A percentile compares a stretch with the other conserved stretches of the same genome.
These are phyloP conservation scores for Pagrus major DNA, from an alignment of 2,113 vertebrate species.

Conservation along the genomic window DNA sequence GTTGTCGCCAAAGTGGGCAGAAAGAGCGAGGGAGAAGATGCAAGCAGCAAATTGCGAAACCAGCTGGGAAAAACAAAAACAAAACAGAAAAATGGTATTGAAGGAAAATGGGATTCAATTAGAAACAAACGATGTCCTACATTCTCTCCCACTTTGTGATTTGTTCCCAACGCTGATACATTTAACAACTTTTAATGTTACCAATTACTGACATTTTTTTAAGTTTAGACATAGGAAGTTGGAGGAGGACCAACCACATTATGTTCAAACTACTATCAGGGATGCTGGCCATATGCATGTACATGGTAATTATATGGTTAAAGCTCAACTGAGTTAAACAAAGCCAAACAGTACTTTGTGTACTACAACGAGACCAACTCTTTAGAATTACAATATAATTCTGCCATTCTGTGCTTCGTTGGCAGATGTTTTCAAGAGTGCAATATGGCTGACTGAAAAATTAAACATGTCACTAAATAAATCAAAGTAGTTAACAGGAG, in stretches of 20 bases:
- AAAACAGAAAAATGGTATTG: not conserved
- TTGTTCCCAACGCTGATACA: not conserved
- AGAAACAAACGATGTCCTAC: not conserved
- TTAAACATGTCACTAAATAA: no score
- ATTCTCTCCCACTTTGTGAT: not conserved
- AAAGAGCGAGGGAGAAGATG: not conserved
- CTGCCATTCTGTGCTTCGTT: not conserved
- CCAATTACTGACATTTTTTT: not conserved
- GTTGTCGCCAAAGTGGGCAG: conserved; percentile 1
- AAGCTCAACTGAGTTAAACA: not conserved
- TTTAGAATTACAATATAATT: not conserved
- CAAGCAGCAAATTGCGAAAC: not conserved
- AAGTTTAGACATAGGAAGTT: not conserved
- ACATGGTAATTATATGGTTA: not conserved
- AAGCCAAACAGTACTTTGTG: not conserved
- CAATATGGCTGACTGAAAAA: not conserved
- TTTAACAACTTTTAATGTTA: not conserved
- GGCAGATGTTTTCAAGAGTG: not conserved
- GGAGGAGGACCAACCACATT: not conserved
- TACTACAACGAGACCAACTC: not conserved
- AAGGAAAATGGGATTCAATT: conserved; percentile 13
- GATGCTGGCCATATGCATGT: not conserved
- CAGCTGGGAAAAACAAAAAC: not conserved
- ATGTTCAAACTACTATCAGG: not conserved
- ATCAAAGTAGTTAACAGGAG: not conserved